phyloP scores from a whole-genome alignment of 2,113 vertebrate genomes.

The rabbit (Oryctolagus cuniculus) region mOryCun1.1 NC_091440.1:61398001-61398500 shows the following conservation, averaged over 20 bases:
- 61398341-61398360: slow-evolving; percentile 63
- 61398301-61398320: slow-evolving; percentile 55
- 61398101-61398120: slow-evolving; percentile 71
- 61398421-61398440: slow-evolving; percentile 71
- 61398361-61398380: slow-evolving; percentile 45
- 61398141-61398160: slow-evolving; percentile 72
- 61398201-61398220: slow-evolving; percentile 55
- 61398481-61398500: slow-evolving; percentile 75
- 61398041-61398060: slow-evolving; percentile 50
- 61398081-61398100: slow-evolving; percentile 42
- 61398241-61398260: slow-evolving; percentile 70
- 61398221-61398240: slow-evolving; percentile 61
- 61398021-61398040: slow-evolving; percentile 36
- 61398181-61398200: slow-evolving; percentile 69
- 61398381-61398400: slow-evolving; percentile 40
- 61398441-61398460: slow-evolving; percentile 72
- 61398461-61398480: slow-evolving; percentile 76
- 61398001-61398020: slow-evolving; percentile 46
- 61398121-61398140: slow-evolving; percentile 70
- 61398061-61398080: slow-evolving; percentile 78
- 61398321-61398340: slow-evolving; percentile 72
- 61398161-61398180: slow-evolving; percentile 72
- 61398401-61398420: slow-evolving; percentile 41
- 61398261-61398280: slow-evolving; percentile 62
- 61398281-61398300: slow-evolving; percentile 69